Conservation (phyloP, 2,888 invertebrate species). For the Nephrotoma guestfalica region DNA sequence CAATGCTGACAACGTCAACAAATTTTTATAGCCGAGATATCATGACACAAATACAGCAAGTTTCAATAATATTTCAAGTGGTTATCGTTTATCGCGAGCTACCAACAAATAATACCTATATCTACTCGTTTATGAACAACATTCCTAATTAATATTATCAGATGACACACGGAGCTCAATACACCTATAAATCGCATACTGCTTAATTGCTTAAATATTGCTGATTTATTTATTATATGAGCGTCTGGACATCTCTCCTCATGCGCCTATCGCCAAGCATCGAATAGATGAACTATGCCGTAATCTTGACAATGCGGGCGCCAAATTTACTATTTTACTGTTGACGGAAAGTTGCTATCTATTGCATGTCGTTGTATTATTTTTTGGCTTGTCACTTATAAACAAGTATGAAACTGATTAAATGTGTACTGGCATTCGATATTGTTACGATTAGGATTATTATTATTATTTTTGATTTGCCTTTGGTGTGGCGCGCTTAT, state of each 20-base stretch:
- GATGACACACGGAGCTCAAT: background rate
- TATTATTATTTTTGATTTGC: background rate
- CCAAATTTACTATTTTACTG: background rate
- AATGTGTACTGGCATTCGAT: background rate
- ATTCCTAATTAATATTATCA: background rate
- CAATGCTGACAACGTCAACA: background rate
- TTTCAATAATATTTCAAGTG: background rate
- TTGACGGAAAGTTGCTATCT: background rate
- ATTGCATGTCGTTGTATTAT: background rate
- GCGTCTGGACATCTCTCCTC: background rate
- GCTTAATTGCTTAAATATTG: background rate
- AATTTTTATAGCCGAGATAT: background rate
- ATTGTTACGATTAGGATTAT: background rate
- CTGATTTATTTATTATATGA: background rate
- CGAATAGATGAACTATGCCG: background rate
- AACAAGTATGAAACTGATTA: background rate
- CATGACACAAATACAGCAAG: background rate
- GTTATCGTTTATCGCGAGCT: background rate
- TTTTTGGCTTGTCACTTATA: background rate
- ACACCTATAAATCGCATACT: background rate
- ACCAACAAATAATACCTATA: background rate
- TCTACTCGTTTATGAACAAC: background rate
- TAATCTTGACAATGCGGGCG: background rate
- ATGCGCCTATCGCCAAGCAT: background rate
- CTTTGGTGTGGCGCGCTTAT: background rate